A percentile compares a stretch with the other conserved stretches of the same genome.
phyloP scores from a whole-genome alignment of 2,888 invertebrate species.

The Trisateles emortualis region DNA sequence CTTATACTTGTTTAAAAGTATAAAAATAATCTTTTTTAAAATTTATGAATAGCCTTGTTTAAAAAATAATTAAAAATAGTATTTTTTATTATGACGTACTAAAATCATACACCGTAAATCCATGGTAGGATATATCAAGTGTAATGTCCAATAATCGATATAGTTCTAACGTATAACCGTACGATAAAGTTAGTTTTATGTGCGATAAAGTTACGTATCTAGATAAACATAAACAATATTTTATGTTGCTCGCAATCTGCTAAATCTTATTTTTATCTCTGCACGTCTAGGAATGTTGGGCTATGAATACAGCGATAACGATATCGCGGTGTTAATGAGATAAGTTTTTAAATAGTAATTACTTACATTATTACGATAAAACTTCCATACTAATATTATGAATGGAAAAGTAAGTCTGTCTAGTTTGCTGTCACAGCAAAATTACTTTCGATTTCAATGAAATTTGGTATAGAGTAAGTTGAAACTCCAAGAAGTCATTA shows the following conservation, averaged over 20 bases:
- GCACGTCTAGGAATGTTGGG: constrained; percentile 41
- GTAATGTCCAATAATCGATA: constrained; percentile 66
- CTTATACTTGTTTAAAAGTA: too few relatives aligned
- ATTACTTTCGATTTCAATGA: too few relatives aligned
- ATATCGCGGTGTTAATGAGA: background rate
- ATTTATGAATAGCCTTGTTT: too few relatives aligned
- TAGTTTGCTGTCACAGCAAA: too few relatives aligned
- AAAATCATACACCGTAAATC: constrained; percentile 35
- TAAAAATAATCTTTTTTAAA: too few relatives aligned
- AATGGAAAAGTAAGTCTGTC: too few relatives aligned
- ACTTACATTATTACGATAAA: too few relatives aligned
- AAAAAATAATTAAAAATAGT: too few relatives aligned
- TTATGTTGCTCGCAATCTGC: constrained; percentile 79
- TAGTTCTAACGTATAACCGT: constrained; percentile 67
- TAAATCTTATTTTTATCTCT: constrained; percentile 79
- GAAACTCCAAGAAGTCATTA: too few relatives aligned
- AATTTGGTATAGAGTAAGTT: too few relatives aligned
- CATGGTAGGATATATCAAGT: constrained; percentile 48
- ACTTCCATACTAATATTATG: too few relatives aligned
- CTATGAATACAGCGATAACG: constrained; percentile 13
- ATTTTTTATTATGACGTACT: constrained; percentile 34
- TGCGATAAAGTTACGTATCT: constrained; percentile 77
- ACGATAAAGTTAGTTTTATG: constrained; percentile 79
- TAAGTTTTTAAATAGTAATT: background rate
- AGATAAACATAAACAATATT: constrained; percentile 83